Evolutionary conservation across 2,113 vertebrate genomes (phyloP), one percentile per base, ranked within the genome.

Genomic region (Dasyprocta punctata): DNA sequence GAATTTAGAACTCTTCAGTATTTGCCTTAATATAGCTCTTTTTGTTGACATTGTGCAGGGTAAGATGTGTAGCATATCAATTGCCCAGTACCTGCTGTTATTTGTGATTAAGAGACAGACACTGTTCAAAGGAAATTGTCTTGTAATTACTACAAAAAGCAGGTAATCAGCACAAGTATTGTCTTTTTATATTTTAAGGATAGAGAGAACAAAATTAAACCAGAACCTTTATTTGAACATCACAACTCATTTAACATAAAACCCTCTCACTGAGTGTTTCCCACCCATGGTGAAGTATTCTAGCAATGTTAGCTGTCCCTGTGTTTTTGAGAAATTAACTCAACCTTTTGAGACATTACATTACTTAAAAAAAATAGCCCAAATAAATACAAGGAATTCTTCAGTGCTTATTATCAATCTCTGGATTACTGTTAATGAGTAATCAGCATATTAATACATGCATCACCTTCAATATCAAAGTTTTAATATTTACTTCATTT

Each of bases 71-170:
- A 47, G 67, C 38, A 58, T 97, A 96, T 90, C 96, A 97, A 90
- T 97, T 91, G 65, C 81, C 87, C 38, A 83, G 44, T 96, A 93
- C 97, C 96, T 98, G 97, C 95, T 98, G 96, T 88, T 98, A 67
- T 73, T 92, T 97, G 94, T 98, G 97, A 98, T 98, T 97, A 97
- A 98, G 63, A 98, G 86, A 97, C 94, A 98, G 96, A 92, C 89
- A 85, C 84, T 96, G 92, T 95, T 98, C 86, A 94, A 95, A 94
- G 95, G 65, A 97, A 98, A 98, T 96, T 97, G 93, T 92, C 95
- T 96, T 94, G 81, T 96, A 98, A 98, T 98, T 98, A 96, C 97
- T 36, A 88, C 49, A 75, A 94, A 97, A 96, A 96, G 71, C 80
- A 97, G 54, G 90, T 84, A 98, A 98, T 97, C 98, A 97, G 84